Evolutionary conservation across 1,140 invertebrate species (phyloP), one percentile per base, ranked within the genome.

Genomic region (Drosophila mayri): DNA sequence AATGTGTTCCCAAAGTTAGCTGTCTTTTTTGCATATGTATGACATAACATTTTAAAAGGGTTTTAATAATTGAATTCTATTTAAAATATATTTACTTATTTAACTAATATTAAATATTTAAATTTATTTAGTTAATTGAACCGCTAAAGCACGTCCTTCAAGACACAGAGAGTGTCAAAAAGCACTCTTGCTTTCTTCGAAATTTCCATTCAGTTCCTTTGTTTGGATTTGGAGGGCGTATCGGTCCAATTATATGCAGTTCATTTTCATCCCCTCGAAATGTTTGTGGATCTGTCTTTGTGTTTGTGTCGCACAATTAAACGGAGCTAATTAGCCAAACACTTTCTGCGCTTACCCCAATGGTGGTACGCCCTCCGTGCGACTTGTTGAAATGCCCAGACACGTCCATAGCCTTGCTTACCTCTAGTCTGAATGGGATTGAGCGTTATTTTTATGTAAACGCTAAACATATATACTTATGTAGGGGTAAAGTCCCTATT

Each of bases 291-390:
- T 54, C 41, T 66, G 22, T 59, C 61, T 68, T 44, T 67, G 73
- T 77, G 57, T 47, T 75, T 50, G 59, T 58, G 54, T 76, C 61
- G 74, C 74, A 73, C 62, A 49, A 76, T 83, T 67, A 67, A 75
- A 58, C 62, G 63, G 62, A 47, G 63, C 67, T 88, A 84, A 87
- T 87, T 87, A 87, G 80, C 65, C 65, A 80, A 81, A 88, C 84
- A 80, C 79, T 86, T 86, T 76, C 82, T 83, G 76, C 60, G 44
- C 67, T 49, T 38, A 38, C 32, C 25, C 41, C 40, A 52, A 54
- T 40, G 32, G 12, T 50, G 1, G 30, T 8, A 11, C 16, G 18
- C 32, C 47, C 5, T 25, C 11, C 43, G 16, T 16, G 20, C 32
- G 75, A 83, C 72, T 72, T 68, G 68, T 73, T 80, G 49, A 49